Conservation (phyloP, 2,113 vertebrate genomes). For the Leiothrix lutea region DNA sequence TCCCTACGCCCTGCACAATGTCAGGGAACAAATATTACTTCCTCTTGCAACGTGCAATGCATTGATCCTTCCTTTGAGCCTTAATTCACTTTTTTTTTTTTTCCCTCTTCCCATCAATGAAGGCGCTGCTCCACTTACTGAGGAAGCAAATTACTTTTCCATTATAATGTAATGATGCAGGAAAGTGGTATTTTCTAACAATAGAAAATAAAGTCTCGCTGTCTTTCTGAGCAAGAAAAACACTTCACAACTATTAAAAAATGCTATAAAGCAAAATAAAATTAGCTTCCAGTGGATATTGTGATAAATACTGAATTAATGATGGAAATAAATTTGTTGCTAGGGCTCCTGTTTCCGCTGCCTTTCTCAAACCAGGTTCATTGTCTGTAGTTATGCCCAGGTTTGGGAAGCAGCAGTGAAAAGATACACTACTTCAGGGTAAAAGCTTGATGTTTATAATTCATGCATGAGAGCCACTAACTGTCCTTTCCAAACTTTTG, state of each 20-base stretch:
- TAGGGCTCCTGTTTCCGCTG: neutral
- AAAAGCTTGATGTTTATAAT: neutral
- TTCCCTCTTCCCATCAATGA: neutral
- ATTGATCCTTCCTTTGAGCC: constrained; percentile 20
- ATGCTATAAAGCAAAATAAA: neutral
- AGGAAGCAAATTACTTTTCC: constrained; percentile 44
- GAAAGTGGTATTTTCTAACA: constrained; percentile 28
- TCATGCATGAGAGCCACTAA: neutral
- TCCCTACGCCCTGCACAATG: neutral
- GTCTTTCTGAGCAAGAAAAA: constrained; percentile 36
- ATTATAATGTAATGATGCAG: constrained; percentile 16
- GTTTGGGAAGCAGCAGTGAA: neutral
- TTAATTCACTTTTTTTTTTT: neutral
- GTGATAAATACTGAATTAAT: neutral
- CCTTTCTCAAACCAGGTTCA: neutral
- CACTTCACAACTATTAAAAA: neutral
- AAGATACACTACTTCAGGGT: neutral
- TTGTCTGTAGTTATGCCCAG: neutral
- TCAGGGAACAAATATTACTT: neutral
- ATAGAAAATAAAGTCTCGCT: neutral
- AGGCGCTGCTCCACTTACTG: constrained; percentile 17
- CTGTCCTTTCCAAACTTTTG: neutral
- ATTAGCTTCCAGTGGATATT: neutral
- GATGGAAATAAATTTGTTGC: neutral
- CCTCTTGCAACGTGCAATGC: neutral